A percentile compares a stretch with the other conserved stretches of the same genome.
Conservation (phyloP, 2,797 vertebrate genomes). For the Pantherophis alleghaniensis region DNA sequence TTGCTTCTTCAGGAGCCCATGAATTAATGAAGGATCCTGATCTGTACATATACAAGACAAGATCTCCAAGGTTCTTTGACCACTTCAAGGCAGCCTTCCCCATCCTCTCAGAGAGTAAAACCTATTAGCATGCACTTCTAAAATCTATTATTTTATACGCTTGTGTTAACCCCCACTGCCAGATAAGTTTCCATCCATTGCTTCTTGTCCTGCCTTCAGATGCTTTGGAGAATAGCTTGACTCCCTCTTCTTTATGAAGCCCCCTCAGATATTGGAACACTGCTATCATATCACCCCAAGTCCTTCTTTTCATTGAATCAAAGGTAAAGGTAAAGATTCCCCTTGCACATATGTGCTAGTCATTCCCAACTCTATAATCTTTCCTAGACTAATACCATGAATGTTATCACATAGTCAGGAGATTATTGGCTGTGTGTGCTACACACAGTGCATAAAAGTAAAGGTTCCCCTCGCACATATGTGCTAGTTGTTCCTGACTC, state of each 20-base stretch:
- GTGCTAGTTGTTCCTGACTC: no score
- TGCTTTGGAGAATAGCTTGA: background rate
- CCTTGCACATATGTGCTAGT: no score
- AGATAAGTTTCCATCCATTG: background rate
- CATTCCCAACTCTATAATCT: no score
- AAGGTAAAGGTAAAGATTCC: no score
- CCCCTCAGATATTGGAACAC: background rate
- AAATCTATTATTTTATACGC: slow-evolving; percentile 27
- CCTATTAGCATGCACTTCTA: background rate
- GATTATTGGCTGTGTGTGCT: background rate
- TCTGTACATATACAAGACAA: background rate
- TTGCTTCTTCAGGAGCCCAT: no score
- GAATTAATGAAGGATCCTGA: background rate
- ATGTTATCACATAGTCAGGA: background rate
- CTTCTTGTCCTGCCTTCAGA: background rate
- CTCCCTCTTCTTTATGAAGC: background rate
- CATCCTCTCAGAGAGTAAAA: slow-evolving; percentile 19
- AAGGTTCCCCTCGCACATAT: no score
- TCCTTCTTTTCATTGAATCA: background rate
- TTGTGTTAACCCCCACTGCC: background rate
- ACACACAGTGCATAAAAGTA: background rate
- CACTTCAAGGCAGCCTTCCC: background rate
- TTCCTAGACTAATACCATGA: background rate
- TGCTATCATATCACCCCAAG: background rate
- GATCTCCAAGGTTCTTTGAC: background rate